Evolutionary conservation across 2,888 invertebrate genomes (phyloP).

Genomic region (Sialis lutaria): DNA sequence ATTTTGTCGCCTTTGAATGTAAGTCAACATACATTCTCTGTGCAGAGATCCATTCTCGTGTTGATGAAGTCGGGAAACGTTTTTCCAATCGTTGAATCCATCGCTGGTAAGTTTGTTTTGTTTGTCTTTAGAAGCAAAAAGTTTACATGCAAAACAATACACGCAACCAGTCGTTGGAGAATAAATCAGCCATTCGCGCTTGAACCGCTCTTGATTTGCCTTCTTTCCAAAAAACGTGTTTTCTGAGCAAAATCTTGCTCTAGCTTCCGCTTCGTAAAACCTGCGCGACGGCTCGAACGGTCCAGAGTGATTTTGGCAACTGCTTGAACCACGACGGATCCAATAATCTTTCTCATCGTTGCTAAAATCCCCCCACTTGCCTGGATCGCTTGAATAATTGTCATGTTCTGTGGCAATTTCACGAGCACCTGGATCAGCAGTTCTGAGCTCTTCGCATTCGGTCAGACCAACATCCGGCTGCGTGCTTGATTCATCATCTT

Average conservation of each 20-base stretch:
- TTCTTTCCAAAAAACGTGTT: neutral
- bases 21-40: neutral
- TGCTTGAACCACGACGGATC: neutral
- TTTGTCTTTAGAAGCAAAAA: too few species aligned
- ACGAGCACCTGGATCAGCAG: too few species aligned
- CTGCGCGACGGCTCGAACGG: neutral
- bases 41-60: neutral
- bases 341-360: constrained; percentile 1
- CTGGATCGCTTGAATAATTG: constrained; percentile 7
- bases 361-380: neutral
- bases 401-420: too few species aligned
- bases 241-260: neutral
- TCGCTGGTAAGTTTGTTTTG: too few species aligned
- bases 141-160: constrained; percentile 8
- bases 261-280: neutral
- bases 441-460: too few species aligned
- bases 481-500: too few species aligned
- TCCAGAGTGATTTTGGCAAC: neutral
- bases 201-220: neutral
- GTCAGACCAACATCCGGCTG: too few species aligned
- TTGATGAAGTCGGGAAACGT: neutral
- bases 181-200: constrained; percentile 4
- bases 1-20: neutral
- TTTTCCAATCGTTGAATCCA: too few species aligned
- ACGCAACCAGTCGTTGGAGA: constrained; percentile 4